These are phyloP conservation scores for Drosophila ohnishii DNA, from an alignment of 1,140 invertebrate genomes.

Conservation along the genomic window DNA sequence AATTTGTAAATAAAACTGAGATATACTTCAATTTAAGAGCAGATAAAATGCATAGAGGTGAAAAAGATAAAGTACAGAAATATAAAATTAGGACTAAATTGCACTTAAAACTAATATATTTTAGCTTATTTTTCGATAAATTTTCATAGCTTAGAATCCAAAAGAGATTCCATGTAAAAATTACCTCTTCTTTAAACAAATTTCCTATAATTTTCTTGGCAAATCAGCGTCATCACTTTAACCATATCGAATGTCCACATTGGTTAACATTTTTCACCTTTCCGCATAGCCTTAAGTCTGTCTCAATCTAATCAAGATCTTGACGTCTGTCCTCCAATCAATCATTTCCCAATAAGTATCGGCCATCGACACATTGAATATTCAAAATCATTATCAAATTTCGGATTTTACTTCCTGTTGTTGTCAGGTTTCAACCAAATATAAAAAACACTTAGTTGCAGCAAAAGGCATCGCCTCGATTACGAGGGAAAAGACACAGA, in stretches of 20 bases:
- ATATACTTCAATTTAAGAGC: neutral
- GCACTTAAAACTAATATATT: neutral
- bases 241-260: slow-evolving; percentile 14
- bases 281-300: slow-evolving; percentile 12
- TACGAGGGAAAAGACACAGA: slow-evolving; percentile 8
- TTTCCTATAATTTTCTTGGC: neutral
- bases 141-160: neutral
- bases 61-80: no score
- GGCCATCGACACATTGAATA: slow-evolving; percentile 46
- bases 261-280: slow-evolving; percentile 18
- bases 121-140: no score
- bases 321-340: slow-evolving; percentile 30
- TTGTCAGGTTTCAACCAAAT: slow-evolving; percentile 22
- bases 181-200: neutral
- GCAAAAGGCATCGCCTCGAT: slow-evolving; percentile 3
- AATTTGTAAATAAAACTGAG: neutral
- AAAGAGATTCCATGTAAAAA: neutral
- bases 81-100: no score
- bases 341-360: slow-evolving; percentile 28
- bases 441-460: slow-evolving; percentile 30
- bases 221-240: slow-evolving; percentile 15
- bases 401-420: slow-evolving; percentile 42
- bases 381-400: slow-evolving; percentile 43
- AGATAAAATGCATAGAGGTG: neutral
- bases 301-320: slow-evolving; percentile 48